Evolutionary conservation across 2,797 vertebrate genomes (phyloP), one percentile per base, ranked within the genome.

Genomic region (Bucorvus abyssinicus): DNA sequence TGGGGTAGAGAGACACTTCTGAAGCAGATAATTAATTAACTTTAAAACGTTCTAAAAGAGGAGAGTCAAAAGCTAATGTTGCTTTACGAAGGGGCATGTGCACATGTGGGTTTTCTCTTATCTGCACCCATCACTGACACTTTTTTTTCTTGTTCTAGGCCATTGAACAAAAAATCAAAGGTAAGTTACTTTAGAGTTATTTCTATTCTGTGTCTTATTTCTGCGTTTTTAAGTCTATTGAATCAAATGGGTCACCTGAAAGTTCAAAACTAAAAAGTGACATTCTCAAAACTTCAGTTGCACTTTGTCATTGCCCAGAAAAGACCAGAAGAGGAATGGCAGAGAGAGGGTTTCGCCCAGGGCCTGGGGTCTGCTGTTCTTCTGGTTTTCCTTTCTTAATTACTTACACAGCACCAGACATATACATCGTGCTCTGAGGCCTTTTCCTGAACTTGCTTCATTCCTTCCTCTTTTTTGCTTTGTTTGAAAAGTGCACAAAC

Each of bases 141-240:
- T 77, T 52, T 73, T 81, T 32, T 98, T 97, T 97, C 90, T 97
- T 97, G n/a, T 98, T 98, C 95, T 97, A 98, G 98, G 98, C 98
- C 97, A 97, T 98, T 98, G 98, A 98, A 98, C 98, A 98, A 98
- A 98, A 98, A 98, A 97, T 97, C 97, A 98, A 98, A 98, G 98
- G 98, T 98, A 98, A 95, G 98, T 97, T 96, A 87, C 93, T 97
- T 95, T 93, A 92, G 90, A 96, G 93, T 92, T 97, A 64, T 70
- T 97, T 95, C 83, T 96, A 38, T 83, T 90, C 85, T 59, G 26
- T 87, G 10, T 77, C 5, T 92, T 53, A 29, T 78, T 95, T 80
- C 78, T 83, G 71, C 45, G 18, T 53, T 69, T 82, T 87, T 36
- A 71, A 90, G 81, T 87, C 24, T 12, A 12, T 90, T 71, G 42